Conservation (phyloP, 2,888 invertebrate species). For the Scaptodrosophila latifasciaeformis region DNA sequence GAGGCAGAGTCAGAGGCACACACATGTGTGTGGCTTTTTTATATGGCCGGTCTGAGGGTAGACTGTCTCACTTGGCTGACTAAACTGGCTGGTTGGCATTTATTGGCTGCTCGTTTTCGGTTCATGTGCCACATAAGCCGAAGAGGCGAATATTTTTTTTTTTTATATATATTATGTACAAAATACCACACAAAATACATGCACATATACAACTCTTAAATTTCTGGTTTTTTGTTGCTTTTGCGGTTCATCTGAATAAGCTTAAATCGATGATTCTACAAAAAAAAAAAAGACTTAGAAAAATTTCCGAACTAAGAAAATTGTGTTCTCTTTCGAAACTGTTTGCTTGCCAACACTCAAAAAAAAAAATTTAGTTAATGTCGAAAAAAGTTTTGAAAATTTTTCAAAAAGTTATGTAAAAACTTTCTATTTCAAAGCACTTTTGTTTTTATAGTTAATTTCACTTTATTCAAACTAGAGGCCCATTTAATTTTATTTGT, state of each 20-base stretch:
- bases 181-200: slow-evolving; percentile 24
- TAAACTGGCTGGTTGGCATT: slow-evolving; percentile 57
- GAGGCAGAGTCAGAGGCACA: no score
- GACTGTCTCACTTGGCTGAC: no score
- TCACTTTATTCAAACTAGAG: no score
- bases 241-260: slow-evolving; percentile 36
- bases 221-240: background rate
- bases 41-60: slow-evolving; percentile 25
- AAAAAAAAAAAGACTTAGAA: background rate
- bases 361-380: no score
- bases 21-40: slow-evolving; percentile 38
- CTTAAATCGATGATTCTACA: slow-evolving; percentile 51
- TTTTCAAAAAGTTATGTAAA: no score
- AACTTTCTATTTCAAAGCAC: background rate
- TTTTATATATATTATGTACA: slow-evolving; percentile 49
- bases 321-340: slow-evolving; percentile 20
- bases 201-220: slow-evolving; percentile 30
- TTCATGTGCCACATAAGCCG: slow-evolving; percentile 68
- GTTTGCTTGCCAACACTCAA: slow-evolving; percentile 17
- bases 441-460: slow-evolving; percentile 1
- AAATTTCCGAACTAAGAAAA: slow-evolving; percentile 1
- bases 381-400: no score
- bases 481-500: slow-evolving; percentile 14
- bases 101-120: slow-evolving; percentile 69
- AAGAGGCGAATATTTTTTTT: slow-evolving; percentile 41